Evolutionary conservation across 2,888 invertebrate genomes (phyloP).

Genomic region (Ophion ventricosus): DNA sequence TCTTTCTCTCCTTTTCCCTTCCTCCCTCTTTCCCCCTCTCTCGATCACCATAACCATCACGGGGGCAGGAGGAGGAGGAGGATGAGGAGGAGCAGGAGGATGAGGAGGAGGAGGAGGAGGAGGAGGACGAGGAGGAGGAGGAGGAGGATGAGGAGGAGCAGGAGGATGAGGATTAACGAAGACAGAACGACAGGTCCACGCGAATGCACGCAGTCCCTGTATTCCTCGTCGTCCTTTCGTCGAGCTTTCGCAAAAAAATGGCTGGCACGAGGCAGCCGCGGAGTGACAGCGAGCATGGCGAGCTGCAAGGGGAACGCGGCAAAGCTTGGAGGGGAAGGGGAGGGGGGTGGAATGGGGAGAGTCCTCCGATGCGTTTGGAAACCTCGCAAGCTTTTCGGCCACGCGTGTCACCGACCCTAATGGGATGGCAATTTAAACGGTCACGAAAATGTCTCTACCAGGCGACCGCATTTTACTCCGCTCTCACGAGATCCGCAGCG

Average conservation of each 20-base stretch:
- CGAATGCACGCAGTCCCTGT: conserved; percentile 44
- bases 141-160: no score
- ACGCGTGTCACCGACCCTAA: conserved; percentile 66
- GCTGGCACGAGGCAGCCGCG: not conserved
- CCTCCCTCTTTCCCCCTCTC: conserved; percentile 46
- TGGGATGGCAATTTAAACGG: conserved; percentile 74
- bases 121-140: no score
- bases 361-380: conserved; percentile 19
- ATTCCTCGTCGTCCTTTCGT: conserved; percentile 24
- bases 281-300: not conserved
- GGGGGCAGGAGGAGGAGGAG: conserved; percentile 38
- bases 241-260: conserved; percentile 55
- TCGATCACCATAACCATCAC: conserved; percentile 31
- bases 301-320: not conserved
- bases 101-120: conserved; percentile 30
- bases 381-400: conserved; percentile 21
- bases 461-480: conserved; percentile 66
- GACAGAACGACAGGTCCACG: conserved; percentile 63
- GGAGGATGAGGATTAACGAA: not conserved
- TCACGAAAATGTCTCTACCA: conserved; percentile 72
- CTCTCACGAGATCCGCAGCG: conserved; percentile 40
- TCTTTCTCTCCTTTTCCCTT: conserved; percentile 42
- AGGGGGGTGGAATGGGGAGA: conserved; percentile 50
- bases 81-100: conserved; percentile 28
- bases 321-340: not conserved